Conservation (phyloP, 1,140 invertebrate species). For the Drosophila ohnishii region DNA sequence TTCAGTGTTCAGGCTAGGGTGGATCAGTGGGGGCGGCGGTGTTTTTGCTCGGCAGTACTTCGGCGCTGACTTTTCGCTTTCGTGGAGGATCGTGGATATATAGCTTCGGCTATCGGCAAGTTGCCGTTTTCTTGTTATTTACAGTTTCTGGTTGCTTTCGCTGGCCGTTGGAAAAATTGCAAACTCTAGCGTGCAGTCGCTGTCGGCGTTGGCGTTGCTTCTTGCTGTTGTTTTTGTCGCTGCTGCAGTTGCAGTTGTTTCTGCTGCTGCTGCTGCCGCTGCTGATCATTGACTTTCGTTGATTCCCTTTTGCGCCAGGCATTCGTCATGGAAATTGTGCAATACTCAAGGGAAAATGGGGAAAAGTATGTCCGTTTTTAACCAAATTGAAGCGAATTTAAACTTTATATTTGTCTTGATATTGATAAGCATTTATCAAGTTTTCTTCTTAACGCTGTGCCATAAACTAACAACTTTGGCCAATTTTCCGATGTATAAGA, state of each 20-base stretch:
- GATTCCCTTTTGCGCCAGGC: slow-evolving; percentile 68
- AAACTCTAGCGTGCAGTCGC: slow-evolving; percentile 55
- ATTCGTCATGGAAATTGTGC: slow-evolving; percentile 74
- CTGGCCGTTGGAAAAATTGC: slow-evolving; percentile 76
- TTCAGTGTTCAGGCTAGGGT: slow-evolving; percentile 22
- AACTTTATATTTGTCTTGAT: neutral
- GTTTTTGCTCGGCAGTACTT: slow-evolving; percentile 24
- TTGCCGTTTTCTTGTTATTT: slow-evolving; percentile 79
- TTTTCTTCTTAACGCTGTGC: neutral
- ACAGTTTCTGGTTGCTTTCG: slow-evolving; percentile 79
- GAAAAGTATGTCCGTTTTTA: slow-evolving; percentile 37
- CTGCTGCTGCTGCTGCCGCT: slow-evolving; percentile 14
- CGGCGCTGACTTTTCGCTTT: slow-evolving; percentile 50
- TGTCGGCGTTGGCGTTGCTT: slow-evolving; percentile 19
- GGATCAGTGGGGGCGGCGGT: slow-evolving; percentile 36
- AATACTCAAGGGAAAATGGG: slow-evolving; percentile 45
- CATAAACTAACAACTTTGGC: neutral
- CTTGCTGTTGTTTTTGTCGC: slow-evolving; percentile 7
- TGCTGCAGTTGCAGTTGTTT: slow-evolving; percentile 9
- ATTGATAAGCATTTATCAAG: neutral
- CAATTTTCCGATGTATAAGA: neutral
- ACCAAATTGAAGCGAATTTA: slow-evolving; percentile 1
- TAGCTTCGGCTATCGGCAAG: slow-evolving; percentile 47
- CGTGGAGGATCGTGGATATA: slow-evolving; percentile 66
- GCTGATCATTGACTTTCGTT: slow-evolving; percentile 79